These are phyloP conservation scores for Nothura maculosa DNA, from an alignment of 2,797 vertebrate species.

Conservation along the genomic window DNA sequence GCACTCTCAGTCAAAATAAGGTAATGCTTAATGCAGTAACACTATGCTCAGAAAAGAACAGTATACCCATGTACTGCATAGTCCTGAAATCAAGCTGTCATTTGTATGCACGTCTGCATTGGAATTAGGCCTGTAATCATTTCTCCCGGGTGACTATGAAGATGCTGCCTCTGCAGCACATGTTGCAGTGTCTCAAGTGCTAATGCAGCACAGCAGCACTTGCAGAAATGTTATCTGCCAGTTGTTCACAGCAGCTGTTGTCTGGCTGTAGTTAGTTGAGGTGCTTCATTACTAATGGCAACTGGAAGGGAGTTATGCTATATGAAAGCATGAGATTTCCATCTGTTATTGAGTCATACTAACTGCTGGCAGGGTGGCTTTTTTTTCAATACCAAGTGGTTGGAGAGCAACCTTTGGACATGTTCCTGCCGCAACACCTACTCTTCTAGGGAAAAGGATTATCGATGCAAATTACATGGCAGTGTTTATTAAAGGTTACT, in stretches of 20 bases:
- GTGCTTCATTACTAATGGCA: conserved; percentile 51
- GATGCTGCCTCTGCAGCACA: neutral
- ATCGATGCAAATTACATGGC: conserved; percentile 76
- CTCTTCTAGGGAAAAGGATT: conserved; percentile 74
- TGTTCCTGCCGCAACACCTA: conserved; percentile 74
- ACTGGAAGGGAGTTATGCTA: conserved; percentile 24
- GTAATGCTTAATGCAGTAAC: neutral
- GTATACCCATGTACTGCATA: rapidly evolving
- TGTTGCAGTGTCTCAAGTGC: neutral
- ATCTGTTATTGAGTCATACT: conserved; percentile 60
- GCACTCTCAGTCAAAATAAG: neutral
- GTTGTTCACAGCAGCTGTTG: conserved; percentile 15
- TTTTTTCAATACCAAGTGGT: conserved; percentile 45
- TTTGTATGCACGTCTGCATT: neutral
- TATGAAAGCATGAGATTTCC: conserved; percentile 56
- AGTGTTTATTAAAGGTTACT: conserved; percentile 71
- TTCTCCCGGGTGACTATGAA: neutral
- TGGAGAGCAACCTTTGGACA: conserved; percentile 59
- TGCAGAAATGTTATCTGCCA: neutral
- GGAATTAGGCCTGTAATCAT: neutral
- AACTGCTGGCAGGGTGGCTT: conserved; percentile 27
- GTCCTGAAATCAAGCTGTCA: neutral
- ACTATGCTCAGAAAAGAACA: neutral
- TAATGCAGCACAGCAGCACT: neutral
- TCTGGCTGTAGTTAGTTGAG: conserved; percentile 28